Conservation (phyloP, 2,797 vertebrate species). For the Pterois miles region DNA sequence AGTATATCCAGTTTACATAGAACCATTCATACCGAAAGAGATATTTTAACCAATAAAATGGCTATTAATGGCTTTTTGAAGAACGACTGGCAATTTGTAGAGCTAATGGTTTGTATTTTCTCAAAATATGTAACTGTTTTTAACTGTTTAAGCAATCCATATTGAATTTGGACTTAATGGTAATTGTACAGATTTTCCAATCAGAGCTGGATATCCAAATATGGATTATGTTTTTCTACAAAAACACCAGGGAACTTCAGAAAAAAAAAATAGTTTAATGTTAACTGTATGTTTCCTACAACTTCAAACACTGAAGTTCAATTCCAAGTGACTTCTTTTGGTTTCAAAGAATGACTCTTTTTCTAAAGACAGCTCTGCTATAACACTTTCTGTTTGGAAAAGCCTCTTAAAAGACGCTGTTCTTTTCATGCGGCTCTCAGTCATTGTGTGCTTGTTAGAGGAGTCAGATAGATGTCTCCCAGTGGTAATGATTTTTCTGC, state of each 20-base stretch:
- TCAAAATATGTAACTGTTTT: not conserved
- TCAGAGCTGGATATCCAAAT: not conserved
- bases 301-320: not conserved
- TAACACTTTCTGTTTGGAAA: not conserved
- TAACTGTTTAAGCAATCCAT: not conserved
- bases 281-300: not conserved
- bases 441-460: constrained; percentile 43
- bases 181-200: not conserved
- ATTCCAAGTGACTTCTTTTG: not conserved
- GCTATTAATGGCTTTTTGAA: not conserved
- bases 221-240: not conserved
- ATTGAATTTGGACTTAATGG: not conserved
- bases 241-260: not conserved
- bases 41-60: not conserved
- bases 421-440: constrained; percentile 16
- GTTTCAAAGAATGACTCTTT: not conserved
- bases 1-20: constrained; percentile 12
- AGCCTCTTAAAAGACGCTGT: constrained; percentile 2
- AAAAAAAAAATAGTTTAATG: not conserved
- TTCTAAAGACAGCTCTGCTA: not conserved
- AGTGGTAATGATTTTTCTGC: constrained; percentile 42
- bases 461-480: constrained; percentile 35
- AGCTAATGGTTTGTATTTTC: not conserved
- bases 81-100: not conserved
- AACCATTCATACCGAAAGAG: not conserved